Percentiles rank a stretch among this genome's conserved stretches.
Evolutionary conservation across 1,140 invertebrate species (phyloP).

Genomic region (Neodiprion fabricii): DNA sequence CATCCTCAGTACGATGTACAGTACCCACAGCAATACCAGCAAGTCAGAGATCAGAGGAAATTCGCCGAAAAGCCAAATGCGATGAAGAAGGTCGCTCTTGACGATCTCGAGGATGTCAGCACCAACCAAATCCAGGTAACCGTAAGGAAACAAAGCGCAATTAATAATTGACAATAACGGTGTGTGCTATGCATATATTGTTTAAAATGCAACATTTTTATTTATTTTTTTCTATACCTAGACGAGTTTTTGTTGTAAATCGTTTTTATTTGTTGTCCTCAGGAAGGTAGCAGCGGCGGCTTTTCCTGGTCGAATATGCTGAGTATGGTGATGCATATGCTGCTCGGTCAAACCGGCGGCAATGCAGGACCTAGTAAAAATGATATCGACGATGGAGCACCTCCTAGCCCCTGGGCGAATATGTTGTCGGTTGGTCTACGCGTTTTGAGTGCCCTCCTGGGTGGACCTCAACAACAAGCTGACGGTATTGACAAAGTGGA

Average conservation of each 20-base stretch:
- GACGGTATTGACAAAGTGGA: constrained; percentile 90
- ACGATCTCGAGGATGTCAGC: constrained; percentile 81
- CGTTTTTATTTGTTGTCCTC: constrained; percentile 36
- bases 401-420: constrained; percentile 84
- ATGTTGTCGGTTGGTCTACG: constrained; percentile 81
- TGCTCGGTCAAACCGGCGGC: constrained; percentile 69
- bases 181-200: no score
- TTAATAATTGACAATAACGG: no score
- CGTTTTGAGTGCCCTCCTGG: constrained; percentile 82
- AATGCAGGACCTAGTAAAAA: constrained; percentile 80
- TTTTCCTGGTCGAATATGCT: constrained; percentile 89
- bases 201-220: no score
- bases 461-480: constrained; percentile 70
- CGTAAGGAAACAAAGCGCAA: not conserved
- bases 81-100: constrained; percentile 82
- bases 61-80: constrained; percentile 87
- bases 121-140: constrained; percentile 77
- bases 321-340: constrained; percentile 85
- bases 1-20: constrained; percentile 46
- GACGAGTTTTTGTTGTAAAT: not conserved
- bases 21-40: constrained; percentile 60
- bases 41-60: constrained; percentile 69
- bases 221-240: no score
- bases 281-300: constrained; percentile 66
- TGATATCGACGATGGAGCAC: constrained; percentile 71